Conservation (phyloP, 2,113 vertebrate species). For the Cyprinodon tularosa region DNA sequence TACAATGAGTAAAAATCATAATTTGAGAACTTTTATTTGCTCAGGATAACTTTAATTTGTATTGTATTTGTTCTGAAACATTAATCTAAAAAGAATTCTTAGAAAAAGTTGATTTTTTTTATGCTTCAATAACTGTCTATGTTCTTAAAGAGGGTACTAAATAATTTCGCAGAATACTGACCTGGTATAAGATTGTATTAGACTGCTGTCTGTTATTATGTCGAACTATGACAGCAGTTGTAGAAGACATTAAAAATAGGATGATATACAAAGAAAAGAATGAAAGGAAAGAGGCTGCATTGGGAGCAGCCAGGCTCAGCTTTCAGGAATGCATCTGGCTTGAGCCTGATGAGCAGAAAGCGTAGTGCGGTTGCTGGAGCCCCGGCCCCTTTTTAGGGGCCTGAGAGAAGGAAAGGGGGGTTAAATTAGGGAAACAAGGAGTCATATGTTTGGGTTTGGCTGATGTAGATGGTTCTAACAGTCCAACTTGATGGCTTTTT, state of each 20-base stretch:
- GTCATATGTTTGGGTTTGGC: conserved; percentile 45
- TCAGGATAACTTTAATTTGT: not conserved
- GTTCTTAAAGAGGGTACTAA: not conserved
- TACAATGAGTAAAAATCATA: not conserved
- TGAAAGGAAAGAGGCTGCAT: conserved; percentile 58
- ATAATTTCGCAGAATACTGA: conserved; percentile 24
- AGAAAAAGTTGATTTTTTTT: not conserved
- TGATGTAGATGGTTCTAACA: conserved; percentile 37
- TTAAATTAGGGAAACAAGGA: conserved; percentile 62
- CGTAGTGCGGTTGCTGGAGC: conserved; percentile 74
- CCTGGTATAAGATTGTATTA: conserved; percentile 18
- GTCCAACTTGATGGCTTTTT: conserved; percentile 15
- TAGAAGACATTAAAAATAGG: conserved; percentile 28
- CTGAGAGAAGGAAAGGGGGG: conserved; percentile 68
- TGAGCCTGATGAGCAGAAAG: conserved; percentile 66
- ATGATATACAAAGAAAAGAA: conserved; percentile 55
- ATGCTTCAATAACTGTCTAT: not conserved
- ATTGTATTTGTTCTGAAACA: not conserved
- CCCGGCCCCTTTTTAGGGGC: conserved; percentile 73
- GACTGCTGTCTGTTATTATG: not conserved
- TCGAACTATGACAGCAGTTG: not conserved
- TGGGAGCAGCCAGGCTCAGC: conserved; percentile 68
- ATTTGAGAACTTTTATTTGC: not conserved
- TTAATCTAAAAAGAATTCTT: too few species aligned
- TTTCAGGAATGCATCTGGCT: conserved; percentile 83